Percentiles rank a stretch among this genome's conserved stretches.
These are phyloP conservation scores for Madoqua kirkii DNA, from an alignment of 2,113 vertebrate species.

Conservation along the genomic window DNA sequence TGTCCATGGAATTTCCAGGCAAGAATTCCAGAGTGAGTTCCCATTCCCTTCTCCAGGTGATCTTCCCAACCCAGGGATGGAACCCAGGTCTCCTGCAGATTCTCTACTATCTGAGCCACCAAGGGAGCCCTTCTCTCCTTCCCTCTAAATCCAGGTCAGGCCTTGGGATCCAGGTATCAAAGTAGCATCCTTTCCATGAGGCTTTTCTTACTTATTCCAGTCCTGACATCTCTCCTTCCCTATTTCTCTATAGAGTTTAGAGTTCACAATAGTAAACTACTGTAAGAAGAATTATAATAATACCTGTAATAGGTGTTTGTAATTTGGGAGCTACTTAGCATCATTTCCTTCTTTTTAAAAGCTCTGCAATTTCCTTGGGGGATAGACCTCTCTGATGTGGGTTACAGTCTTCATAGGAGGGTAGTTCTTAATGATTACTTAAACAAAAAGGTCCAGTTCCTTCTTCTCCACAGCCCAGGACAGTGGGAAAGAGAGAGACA, in stretches of 20 bases:
- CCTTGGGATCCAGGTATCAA: not conserved
- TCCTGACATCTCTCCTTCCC: not conserved
- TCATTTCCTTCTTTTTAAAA: not conserved
- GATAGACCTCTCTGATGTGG: not conserved
- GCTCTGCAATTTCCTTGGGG: not conserved
- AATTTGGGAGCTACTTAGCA: not conserved
- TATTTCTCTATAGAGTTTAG: not conserved
- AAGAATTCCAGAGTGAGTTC: not conserved
- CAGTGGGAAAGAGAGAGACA: not conserved
- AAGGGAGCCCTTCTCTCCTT: not conserved
- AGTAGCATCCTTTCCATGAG: not conserved
- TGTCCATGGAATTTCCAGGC: not conserved
- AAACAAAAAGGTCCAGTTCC: not conserved
- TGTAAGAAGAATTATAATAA: not conserved
- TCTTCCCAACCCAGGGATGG: not conserved
- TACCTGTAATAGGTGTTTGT: not conserved
- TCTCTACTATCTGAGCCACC: not conserved
- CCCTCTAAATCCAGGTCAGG: not conserved
- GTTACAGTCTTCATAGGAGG: not conserved
- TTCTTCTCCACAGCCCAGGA: not conserved
- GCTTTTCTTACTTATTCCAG: not conserved
- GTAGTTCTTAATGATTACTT: not conserved
- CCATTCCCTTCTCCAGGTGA: not conserved
- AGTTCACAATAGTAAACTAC: not conserved
- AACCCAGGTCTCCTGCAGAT: not conserved